Base-by-base conservation (phyloP, 92 coral and sea anemone genomes). In the Zoanthus solanderi region DNA sequence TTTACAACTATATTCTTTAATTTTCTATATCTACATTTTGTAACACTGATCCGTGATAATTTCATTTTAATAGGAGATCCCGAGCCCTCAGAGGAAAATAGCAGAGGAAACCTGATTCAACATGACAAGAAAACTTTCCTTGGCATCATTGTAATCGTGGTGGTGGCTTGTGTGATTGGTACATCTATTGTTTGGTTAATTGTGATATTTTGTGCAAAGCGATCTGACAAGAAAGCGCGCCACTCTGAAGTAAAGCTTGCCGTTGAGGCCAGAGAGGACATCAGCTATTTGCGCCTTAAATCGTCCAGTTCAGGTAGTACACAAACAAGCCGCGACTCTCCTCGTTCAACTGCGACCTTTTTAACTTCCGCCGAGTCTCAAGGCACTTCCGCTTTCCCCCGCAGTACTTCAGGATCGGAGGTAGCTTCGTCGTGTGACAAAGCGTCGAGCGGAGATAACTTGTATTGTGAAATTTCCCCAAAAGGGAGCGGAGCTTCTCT, bases 321-420 rank as follows among this genome's bases (percentile, higher is more conserved):
- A 1, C 98, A 95, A 87, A 89, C 88, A 0, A 93, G 98, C 54
- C 91, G 96, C 2, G 98, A 93, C 60, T 95, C 98, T 6, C 98
- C 98, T 13, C 84, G 98, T 8, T 95, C 98, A 13, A 95, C 98
- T 13, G 98, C 98, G 10, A 95, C 98, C 5, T 95, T 93, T 85
- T 75, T 93, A 5, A 88, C 98, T 23, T 91, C 98, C 16, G 84
- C 94, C 6, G 98, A 89, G 23, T 91, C 98, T 30, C 94, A 94
- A 72, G 94, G 90, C 34, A 89, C 96, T 61, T 87, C 96, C 69
- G 92, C 93, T 73, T 78, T 84, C 53, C 90, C 93, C 23, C 93
- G 86, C 7, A 89, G 89, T 60, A 88, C 93, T 16, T 83, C 94
- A 31, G 88, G 92, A 46, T 90, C 95, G 42, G 96, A 93, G 84